Conservation (phyloP, 2,797 vertebrate genomes). For the Antennarius maculatus region DNA sequence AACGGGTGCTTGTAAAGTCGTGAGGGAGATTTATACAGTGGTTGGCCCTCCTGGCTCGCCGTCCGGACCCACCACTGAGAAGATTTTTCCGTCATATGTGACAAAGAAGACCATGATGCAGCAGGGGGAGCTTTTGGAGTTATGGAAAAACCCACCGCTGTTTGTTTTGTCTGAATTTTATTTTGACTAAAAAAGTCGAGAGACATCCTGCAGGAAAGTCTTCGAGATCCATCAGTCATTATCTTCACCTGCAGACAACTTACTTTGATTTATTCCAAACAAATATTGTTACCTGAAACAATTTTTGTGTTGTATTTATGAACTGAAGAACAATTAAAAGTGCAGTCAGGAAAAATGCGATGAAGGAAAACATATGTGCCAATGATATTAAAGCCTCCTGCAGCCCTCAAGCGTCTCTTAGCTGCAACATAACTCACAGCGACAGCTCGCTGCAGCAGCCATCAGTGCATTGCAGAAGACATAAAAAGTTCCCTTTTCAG, state of each 20-base stretch:
- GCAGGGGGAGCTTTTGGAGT: conserved; percentile 9
- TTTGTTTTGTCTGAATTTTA: not conserved
- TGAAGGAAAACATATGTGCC: not conserved
- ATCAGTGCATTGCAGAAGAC: not conserved
- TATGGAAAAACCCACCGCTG: not conserved
- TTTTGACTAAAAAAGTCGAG: conserved; percentile 16
- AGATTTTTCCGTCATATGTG: not conserved
- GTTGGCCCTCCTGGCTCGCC: conserved; percentile 18
- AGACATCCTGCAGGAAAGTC: not conserved
- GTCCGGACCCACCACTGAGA: not conserved
- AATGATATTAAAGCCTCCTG: not conserved
- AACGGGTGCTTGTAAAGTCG: conserved; percentile 6
- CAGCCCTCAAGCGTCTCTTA: not conserved
- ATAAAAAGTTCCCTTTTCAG: not conserved
- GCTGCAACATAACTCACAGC: not conserved
- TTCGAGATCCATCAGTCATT: conserved; percentile 4
- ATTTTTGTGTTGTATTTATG: conserved; percentile 4
- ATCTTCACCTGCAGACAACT: not conserved
- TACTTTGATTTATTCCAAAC: not conserved
- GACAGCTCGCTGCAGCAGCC: not conserved
- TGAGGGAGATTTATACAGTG: conserved; percentile 24
- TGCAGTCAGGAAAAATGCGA: not conserved
- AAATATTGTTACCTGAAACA: not conserved
- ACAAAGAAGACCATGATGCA: not conserved
- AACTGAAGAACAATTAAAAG: not conserved